Evolutionary conservation across 2,113 vertebrate species (phyloP).

Genomic region (Neogobius melanostomus): DNA sequence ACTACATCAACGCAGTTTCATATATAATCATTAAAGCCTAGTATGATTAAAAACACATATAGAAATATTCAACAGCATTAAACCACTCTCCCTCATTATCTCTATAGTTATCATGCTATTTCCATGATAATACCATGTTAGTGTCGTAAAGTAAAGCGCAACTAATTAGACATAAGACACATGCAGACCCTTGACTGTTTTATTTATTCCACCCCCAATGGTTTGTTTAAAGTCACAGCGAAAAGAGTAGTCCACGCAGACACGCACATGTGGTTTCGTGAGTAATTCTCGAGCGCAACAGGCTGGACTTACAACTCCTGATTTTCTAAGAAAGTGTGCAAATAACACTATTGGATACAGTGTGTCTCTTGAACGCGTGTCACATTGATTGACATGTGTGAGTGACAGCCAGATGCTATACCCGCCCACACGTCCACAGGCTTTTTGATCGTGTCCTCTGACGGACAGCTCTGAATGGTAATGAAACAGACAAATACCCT

Average conservation of each 20-base stretch:
- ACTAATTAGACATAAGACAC: too few species aligned
- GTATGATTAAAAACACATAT: too few species aligned
- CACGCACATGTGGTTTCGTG: neutral
- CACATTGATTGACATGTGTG: constrained; percentile 3
- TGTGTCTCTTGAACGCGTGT: neutral
- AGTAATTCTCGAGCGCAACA: too few species aligned
- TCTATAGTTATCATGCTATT: too few species aligned
- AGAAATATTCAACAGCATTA: too few species aligned
- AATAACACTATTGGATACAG: neutral
- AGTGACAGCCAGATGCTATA: neutral
- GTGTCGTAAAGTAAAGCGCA: too few species aligned
- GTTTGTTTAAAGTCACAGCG: constrained; percentile 15
- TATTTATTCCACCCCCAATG: constrained; percentile 48
- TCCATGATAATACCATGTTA: too few species aligned
- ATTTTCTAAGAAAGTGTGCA: neutral
- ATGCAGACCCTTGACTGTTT: constrained; percentile 22
- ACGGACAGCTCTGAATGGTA: neutral
- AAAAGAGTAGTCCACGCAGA: neutral
- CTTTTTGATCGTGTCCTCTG: neutral
- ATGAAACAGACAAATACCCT: neutral
- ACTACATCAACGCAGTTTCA: too few species aligned
- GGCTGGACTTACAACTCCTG: neutral
- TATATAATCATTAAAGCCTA: too few species aligned
- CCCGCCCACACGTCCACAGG: neutral
- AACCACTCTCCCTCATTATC: too few species aligned